Evolutionary conservation across 1,140 invertebrate genomes (phyloP).

Genomic region (Zaprionus vittiger): DNA sequence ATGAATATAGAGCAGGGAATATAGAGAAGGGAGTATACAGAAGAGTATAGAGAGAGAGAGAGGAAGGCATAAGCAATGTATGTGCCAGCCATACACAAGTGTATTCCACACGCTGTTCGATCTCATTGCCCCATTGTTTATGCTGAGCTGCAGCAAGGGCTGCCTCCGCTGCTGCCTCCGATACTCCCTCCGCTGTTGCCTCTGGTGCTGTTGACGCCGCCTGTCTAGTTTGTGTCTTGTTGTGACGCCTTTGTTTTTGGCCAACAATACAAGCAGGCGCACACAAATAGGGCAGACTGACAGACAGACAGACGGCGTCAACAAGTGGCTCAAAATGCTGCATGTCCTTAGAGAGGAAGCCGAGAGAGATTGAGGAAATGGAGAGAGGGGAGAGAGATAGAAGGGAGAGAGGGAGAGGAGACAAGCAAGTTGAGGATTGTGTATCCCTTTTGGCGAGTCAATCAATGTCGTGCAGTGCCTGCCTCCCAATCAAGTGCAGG

Average conservation of each 20-base stretch:
- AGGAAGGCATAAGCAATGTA: background rate
- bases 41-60: background rate
- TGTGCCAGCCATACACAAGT: background rate
- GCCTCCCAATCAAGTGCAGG: conserved; percentile 49
- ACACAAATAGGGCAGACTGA: conserved; percentile 14
- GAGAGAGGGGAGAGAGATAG: background rate
- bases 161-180: conserved; percentile 14
- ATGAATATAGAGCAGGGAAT: no score
- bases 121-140: conserved; percentile 37
- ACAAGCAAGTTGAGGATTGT: background rate
- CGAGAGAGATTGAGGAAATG: no score
- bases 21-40: background rate
- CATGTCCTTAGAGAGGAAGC: conserved; percentile 39
- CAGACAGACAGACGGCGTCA: conserved; percentile 24
- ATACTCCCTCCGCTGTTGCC: conserved; percentile 17
- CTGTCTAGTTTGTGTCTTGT: conserved; percentile 75
- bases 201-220: conserved; percentile 25
- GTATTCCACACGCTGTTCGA: background rate
- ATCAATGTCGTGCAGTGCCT: conserved; percentile 63
- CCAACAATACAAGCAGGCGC: conserved; percentile 55
- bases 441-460: conserved; percentile 69
- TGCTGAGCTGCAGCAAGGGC: background rate
- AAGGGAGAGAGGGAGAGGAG: background rate
- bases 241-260: conserved; percentile 73
- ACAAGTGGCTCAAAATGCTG: conserved; percentile 44